Percentiles rank a stretch among this genome's conserved stretches.
phyloP scores from a whole-genome alignment of 1,140 invertebrate genomes.

The Aphis gossypii region DNA sequence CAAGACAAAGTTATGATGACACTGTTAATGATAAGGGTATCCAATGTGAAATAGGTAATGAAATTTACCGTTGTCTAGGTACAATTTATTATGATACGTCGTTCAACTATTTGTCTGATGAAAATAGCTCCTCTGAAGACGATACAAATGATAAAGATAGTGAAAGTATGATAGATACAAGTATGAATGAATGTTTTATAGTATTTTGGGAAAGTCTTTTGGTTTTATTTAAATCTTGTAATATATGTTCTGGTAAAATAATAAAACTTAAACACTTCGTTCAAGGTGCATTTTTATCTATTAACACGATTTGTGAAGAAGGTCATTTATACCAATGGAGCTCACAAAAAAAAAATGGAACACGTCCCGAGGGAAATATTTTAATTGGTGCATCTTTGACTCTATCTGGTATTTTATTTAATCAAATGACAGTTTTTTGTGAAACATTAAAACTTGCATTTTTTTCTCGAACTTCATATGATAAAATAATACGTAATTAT shows the following conservation, averaged over 20 bases:
- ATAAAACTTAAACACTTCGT: slow-evolving; percentile 4
- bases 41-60: slow-evolving; percentile 8
- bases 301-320: neutral
- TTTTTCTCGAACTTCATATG: neutral
- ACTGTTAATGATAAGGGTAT: neutral
- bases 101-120: neutral
- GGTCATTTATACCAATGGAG: neutral
- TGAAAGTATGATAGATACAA: slow-evolving; percentile 6
- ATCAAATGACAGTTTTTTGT: neutral
- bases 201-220: slow-evolving; percentile 14
- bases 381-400: neutral
- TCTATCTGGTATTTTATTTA: neutral
- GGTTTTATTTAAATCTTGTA: neutral
- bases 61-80: neutral
- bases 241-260: neutral
- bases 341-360: neutral
- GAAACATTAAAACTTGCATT: slow-evolving; percentile 16
- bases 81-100: neutral
- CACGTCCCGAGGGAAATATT: neutral
- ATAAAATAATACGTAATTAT: slow-evolving; percentile 12
- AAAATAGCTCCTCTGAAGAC: neutral
- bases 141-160: neutral
- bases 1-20: neutral
- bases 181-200: neutral
- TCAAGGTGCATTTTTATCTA: neutral